Base-by-base conservation (phyloP, 2,113 vertebrate genomes). In the Emberiza fucata region DNA sequence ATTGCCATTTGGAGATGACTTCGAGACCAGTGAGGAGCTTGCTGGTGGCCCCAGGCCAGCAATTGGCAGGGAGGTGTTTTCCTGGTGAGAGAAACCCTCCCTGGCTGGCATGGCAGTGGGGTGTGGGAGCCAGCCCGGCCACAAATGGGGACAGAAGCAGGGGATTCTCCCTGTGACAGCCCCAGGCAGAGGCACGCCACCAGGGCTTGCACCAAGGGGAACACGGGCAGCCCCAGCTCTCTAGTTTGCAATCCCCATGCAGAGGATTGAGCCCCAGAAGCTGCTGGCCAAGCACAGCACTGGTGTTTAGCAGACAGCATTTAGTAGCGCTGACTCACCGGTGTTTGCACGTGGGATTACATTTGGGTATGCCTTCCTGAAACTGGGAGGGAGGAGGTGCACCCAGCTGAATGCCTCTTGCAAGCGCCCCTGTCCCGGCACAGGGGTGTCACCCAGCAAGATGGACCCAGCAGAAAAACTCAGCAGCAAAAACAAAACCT, bases 11-110 rank as follows among this genome's bases (percentile, higher is more conserved):
- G 64, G 57, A 71, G 40, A 68, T 4, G 1, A 44, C 40, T 70
- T 90, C 0, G 0, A 60, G 47, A 31, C 54, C 0, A 0, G 14
- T 18, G 9, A 47, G 22, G 37, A 83, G 40, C 40, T 28, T 21
- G 22, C 27, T 1, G 0, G 51, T 56, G 42, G 29, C 17, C 35
- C 39, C 29, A 72, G 16, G 37, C 39, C 70, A 69, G 69, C 1
- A 1, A 5, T 25, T 9, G 0, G 11, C 16, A 19, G n/a, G 42
- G 17, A 57, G 8, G 31, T 27, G n/a, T 64, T 57, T 81, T 44
- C 31, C 48, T 6, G 1, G 27, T 28, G 50, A 85, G 40, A 85
- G 86, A 76, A 50, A 33, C 24, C 40, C 23, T 90, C 17, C 37
- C 21, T 21, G 54, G 40, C 37, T 4, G 3, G 28, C 35, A 27